Percentiles rank a stretch among this genome's conserved stretches.
phyloP scores from a whole-genome alignment of 2,888 invertebrate species.

The Ichneumoninae sp. region DNA sequence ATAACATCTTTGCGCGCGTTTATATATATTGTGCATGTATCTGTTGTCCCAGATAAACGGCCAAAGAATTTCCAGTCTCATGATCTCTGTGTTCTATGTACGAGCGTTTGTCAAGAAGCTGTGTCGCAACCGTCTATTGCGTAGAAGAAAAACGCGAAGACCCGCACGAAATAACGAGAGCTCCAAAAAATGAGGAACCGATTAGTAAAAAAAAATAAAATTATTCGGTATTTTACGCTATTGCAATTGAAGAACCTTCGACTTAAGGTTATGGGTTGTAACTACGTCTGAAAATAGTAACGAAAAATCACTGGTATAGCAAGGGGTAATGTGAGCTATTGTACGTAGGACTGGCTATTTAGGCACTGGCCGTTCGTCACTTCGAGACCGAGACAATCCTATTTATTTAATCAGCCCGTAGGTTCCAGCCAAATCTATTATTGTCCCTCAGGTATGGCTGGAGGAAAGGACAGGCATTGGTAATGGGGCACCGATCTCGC shows the following conservation, averaged over 20 bases:
- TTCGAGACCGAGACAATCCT: slow-evolving; percentile 78
- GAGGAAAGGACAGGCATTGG: slow-evolving; percentile 76
- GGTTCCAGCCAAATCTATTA: slow-evolving; percentile 85
- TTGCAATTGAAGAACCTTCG: slow-evolving; percentile 42
- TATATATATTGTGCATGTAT: neutral
- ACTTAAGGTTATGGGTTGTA: slow-evolving; percentile 72
- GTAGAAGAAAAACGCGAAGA: neutral
- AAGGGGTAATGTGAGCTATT: slow-evolving; percentile 63
- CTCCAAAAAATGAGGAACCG: neutral
- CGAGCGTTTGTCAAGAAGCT: neutral
- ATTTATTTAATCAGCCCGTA: slow-evolving; percentile 84
- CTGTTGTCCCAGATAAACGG: slow-evolving; percentile 8
- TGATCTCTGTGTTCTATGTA: slow-evolving; percentile 1
- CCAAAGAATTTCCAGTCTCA: slow-evolving; percentile 22
- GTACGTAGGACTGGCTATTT: slow-evolving; percentile 70
- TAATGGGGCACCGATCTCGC: slow-evolving; percentile 40
- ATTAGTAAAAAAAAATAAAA: neutral
- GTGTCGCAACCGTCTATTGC: slow-evolving; percentile 26
- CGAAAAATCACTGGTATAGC: slow-evolving; percentile 53
- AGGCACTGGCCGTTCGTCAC: slow-evolving; percentile 74
- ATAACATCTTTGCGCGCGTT: neutral
- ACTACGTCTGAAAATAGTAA: slow-evolving; percentile 63
- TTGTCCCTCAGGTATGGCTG: slow-evolving; percentile 83
- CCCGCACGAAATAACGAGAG: neutral
- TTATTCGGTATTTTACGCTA: neutral